Conservation (phyloP, 2,888 invertebrate species). For the Cantharis nigra region DNA sequence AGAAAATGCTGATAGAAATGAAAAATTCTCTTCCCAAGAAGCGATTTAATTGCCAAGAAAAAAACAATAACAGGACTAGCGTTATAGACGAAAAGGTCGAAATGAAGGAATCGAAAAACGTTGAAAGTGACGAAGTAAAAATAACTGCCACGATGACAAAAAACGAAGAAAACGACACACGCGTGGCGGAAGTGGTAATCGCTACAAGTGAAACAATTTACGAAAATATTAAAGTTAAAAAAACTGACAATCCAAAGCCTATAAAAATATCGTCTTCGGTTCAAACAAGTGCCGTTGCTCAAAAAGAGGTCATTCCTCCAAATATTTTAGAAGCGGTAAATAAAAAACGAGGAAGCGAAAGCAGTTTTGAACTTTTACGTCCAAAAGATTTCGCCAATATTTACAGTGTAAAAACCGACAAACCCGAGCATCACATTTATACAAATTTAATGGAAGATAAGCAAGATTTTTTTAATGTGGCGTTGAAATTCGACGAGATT, state of each 20-base stretch:
- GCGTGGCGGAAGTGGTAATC: conserved; percentile 48
- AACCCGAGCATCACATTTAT: conserved; percentile 50
- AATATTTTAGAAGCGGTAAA: conserved; percentile 41
- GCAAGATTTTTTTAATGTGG: conserved; percentile 53
- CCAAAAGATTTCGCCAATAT: conserved; percentile 62
- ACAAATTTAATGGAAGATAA: conserved; percentile 56
- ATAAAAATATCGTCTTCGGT: conserved; percentile 63
- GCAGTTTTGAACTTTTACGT: conserved; percentile 59
- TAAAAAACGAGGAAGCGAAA: conserved; percentile 39
- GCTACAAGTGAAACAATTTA: conserved; percentile 53
- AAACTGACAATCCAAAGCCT: conserved; percentile 48
- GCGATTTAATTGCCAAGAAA: conserved; percentile 49
- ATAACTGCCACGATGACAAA: background rate
- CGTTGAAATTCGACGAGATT: conserved; percentile 46
- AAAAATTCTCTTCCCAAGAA: conserved; percentile 71
- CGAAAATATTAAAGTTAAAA: conserved; percentile 56
- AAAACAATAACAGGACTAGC: conserved; percentile 47
- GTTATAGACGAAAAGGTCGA: conserved; percentile 50
- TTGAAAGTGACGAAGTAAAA: background rate
- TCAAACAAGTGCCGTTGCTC: conserved; percentile 61
- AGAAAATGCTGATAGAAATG: conserved; percentile 77
- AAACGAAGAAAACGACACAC: conserved; percentile 4
- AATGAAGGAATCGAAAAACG: conserved; percentile 12
- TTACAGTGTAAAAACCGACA: conserved; percentile 49
- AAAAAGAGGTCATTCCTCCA: conserved; percentile 47